Evolutionary conservation across 2,888 invertebrate species (phyloP).

Genomic region (Bruchidius siliquastri): DNA sequence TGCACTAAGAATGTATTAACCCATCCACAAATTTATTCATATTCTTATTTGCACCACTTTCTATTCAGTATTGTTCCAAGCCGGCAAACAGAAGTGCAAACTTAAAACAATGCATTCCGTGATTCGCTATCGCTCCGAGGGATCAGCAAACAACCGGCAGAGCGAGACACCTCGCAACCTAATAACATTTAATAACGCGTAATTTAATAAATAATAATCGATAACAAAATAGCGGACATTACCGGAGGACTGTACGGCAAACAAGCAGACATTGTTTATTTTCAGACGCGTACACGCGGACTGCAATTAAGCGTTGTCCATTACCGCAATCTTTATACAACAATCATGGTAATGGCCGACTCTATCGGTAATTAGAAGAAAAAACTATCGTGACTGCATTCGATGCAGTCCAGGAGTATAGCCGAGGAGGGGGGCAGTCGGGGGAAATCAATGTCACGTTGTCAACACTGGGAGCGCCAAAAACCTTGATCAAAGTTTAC

Average conservation of each 20-base stretch:
- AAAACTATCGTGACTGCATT: slow-evolving; percentile 46
- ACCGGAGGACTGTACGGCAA: too few species aligned
- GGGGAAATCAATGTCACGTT: too few species aligned
- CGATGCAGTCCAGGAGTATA: slow-evolving; percentile 30
- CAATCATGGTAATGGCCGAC: slow-evolving; percentile 41
- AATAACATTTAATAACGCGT: neutral
- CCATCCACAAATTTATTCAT: too few species aligned
- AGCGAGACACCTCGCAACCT: neutral
- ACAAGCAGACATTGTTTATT: neutral
- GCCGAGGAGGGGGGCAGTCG: too few species aligned
- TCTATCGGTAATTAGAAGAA: slow-evolving; percentile 38
- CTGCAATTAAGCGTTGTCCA: slow-evolving; percentile 29
- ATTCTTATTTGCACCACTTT: too few species aligned
- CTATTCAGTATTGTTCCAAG: too few species aligned
- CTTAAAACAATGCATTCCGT: neutral
- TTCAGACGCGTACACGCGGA: neutral
- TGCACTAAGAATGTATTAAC: too few species aligned
- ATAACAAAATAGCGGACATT: neutral
- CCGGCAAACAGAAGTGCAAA: too few species aligned
- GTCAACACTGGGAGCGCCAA: too few species aligned
- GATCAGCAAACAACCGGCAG: neutral
- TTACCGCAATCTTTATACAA: slow-evolving; percentile 39
- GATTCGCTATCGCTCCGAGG: neutral
- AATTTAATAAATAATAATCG: neutral
- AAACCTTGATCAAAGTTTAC: too few species aligned